Conservation (phyloP, 1,140 invertebrate species). For the Bombyx mandarina region DNA sequence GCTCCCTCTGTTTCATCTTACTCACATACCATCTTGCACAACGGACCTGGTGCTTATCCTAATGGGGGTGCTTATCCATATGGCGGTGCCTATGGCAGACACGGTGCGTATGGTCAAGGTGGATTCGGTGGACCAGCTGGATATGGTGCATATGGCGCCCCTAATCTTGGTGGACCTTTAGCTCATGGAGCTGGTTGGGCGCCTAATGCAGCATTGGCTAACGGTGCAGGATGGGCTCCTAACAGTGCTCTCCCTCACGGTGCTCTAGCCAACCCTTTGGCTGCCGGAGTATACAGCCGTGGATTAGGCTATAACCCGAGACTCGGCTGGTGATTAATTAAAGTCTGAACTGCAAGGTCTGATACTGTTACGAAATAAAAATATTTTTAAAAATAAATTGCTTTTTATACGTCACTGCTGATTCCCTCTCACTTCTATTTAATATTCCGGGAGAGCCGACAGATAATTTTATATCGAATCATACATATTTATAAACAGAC, state of each 20-base stretch:
- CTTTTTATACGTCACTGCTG: no score
- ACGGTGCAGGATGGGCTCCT: slow-evolving; percentile 6
- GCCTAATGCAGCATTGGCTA: not conserved
- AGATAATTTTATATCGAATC: no score
- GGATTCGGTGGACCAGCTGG: slow-evolving; percentile 1
- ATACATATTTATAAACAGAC: no score
- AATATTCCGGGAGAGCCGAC: no score
- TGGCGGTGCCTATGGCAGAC: slow-evolving; percentile 14
- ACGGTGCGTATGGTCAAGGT: slow-evolving; percentile 14
- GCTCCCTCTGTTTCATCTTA: slow-evolving; percentile 16
- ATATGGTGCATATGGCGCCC: slow-evolving; percentile 11
- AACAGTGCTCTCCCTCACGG: not conserved
- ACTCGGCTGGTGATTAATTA: slow-evolving; percentile 7
- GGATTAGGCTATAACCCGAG: slow-evolving; percentile 3
- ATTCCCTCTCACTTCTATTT: no score
- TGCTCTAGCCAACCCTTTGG: slow-evolving; percentile 1
- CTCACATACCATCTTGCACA: slow-evolving; percentile 26
- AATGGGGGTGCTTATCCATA: slow-evolving; percentile 3
- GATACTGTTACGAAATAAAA: not conserved
- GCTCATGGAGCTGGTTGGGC: slow-evolving; percentile 10
- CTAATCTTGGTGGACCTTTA: slow-evolving; percentile 9
- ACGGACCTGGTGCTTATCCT: slow-evolving; percentile 18
- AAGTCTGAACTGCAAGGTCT: not conserved
- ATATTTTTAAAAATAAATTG: no score
- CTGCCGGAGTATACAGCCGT: slow-evolving; percentile 1